Conservation (phyloP, 1,140 invertebrate species). For the Tribolium castaneum region DNA sequence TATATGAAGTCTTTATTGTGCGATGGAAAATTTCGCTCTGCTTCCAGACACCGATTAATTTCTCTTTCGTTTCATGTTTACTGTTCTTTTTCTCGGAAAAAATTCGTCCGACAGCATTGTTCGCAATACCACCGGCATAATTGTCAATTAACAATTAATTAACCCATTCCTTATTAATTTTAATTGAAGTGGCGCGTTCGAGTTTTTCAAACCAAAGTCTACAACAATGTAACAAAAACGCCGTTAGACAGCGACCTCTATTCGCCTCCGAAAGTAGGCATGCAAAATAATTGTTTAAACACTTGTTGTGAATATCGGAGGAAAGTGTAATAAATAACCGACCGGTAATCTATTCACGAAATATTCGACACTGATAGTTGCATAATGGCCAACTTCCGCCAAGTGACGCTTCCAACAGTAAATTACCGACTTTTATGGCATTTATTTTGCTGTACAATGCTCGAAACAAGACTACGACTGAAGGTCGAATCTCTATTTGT, state of each 20-base stretch:
- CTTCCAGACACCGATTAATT: slow-evolving; percentile 1
- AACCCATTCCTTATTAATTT: background rate
- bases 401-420: background rate
- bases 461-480: background rate
- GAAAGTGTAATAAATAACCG: background rate
- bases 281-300: slow-evolving; percentile 2
- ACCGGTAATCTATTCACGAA: background rate
- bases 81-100: background rate
- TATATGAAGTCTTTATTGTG: slow-evolving; percentile 24
- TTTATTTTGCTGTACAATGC: background rate
- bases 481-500: background rate
- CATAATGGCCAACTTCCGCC: slow-evolving; percentile 1
- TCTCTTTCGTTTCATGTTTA: slow-evolving; percentile 5
- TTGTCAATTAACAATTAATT: background rate
- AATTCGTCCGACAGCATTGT: background rate
- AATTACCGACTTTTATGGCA: background rate
- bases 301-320: background rate
- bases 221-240: background rate
- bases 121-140: background rate
- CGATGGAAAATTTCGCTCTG: slow-evolving; percentile 15
- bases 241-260: slow-evolving; percentile 25
- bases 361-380: slow-evolving; percentile 11
- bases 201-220: no score
- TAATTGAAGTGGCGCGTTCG: background rate
- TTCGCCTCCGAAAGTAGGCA: background rate